Conservation (phyloP, 2,797 vertebrate species). For the Peromyscus melanophrys region DNA sequence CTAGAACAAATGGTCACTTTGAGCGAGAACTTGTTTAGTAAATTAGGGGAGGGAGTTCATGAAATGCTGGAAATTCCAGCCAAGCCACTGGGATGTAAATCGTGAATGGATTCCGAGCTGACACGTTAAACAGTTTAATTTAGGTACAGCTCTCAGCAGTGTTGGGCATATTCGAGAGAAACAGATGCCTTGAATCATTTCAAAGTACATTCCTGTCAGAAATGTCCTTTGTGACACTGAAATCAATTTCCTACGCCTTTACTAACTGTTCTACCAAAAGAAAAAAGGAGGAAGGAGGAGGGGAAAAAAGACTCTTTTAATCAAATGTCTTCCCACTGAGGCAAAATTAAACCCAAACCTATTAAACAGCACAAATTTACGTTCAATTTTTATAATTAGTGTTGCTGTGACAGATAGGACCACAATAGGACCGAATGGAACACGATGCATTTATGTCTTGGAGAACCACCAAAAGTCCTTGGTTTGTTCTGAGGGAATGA, state of each 20-base stretch:
- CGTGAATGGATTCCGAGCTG: slow-evolving; percentile 85
- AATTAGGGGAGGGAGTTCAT: slow-evolving; percentile 84
- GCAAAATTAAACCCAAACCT: slow-evolving; percentile 84
- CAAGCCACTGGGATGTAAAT: slow-evolving; percentile 85
- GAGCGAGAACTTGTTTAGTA: slow-evolving; percentile 72
- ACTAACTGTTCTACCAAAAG: slow-evolving; percentile 86
- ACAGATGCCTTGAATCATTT: slow-evolving; percentile 91
- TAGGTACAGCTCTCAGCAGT: slow-evolving; percentile 86
- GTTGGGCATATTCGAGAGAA: slow-evolving; percentile 86
- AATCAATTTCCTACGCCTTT: slow-evolving; percentile 90
- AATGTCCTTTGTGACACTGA: slow-evolving; percentile 90
- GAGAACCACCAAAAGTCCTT: slow-evolving; percentile 64
- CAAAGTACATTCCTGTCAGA: slow-evolving; percentile 90
- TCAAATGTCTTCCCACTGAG: slow-evolving; percentile 80
- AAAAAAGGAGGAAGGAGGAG: slow-evolving; percentile 44
- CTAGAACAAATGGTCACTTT: slow-evolving; percentile 71
- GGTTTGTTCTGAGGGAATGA: slow-evolving; percentile 43
- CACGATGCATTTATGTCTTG: slow-evolving; percentile 72
- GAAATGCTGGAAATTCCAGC: slow-evolving; percentile 86
- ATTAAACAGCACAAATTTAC: slow-evolving; percentile 80
- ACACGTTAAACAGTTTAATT: slow-evolving; percentile 90
- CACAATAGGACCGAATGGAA: slow-evolving; percentile 59
- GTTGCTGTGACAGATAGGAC: slow-evolving; percentile 81
- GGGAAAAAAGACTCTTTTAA: slow-evolving; percentile 79
- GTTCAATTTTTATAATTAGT: slow-evolving; percentile 91